Conservation (phyloP, 2,113 vertebrate genomes). For the Carettochelys insculpta region DNA sequence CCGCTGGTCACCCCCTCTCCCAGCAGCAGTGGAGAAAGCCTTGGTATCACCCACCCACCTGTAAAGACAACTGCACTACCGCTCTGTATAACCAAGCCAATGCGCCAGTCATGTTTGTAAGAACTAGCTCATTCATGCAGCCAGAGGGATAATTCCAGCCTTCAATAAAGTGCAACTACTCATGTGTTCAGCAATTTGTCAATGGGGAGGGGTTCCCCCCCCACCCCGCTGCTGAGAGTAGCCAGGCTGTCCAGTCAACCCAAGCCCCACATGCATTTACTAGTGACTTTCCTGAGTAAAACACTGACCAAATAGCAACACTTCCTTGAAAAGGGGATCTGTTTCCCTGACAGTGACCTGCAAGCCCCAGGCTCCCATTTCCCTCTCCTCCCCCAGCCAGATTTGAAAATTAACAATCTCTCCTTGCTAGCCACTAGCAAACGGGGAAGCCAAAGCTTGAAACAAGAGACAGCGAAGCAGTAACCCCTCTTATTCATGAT, state of each 20-base stretch:
- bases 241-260: background rate
- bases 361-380: background rate
- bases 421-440: background rate
- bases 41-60: background rate
- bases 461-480: background rate
- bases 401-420: background rate
- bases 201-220: background rate
- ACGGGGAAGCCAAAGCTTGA: background rate
- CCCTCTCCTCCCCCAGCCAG: too few relatives aligned
- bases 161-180: slow-evolving; percentile 75
- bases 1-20: too few relatives aligned
- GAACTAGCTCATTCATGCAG: background rate
- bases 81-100: background rate
- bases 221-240: background rate
- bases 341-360: background rate
- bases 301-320: too few relatives aligned
- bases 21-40: background rate
- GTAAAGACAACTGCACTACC: background rate
- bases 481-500: background rate
- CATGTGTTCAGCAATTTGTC: background rate
- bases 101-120: slow-evolving; percentile 30
- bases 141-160: slow-evolving; percentile 48
- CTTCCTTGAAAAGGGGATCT: too few relatives aligned
- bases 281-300: background rate
- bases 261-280: background rate